Conservation (phyloP, 2,113 vertebrate species). For the Lepus americanus region DNA sequence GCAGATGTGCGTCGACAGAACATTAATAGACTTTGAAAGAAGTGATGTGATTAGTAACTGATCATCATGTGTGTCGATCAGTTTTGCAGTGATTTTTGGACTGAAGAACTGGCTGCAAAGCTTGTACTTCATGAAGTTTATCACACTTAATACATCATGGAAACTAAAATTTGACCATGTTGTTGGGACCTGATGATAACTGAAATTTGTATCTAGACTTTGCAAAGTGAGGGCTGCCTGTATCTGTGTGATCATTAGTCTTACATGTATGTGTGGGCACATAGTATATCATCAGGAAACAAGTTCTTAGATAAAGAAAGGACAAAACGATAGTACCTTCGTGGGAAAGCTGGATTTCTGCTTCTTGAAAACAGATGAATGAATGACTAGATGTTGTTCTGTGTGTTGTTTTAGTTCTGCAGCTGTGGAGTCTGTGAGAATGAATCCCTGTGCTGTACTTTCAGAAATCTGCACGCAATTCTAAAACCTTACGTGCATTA, state of each 20-base stretch:
- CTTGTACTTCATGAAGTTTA: background rate
- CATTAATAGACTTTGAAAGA: background rate
- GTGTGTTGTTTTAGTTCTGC: conserved; percentile 57
- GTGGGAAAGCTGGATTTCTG: conserved; percentile 34
- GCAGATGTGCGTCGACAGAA: background rate
- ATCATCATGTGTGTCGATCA: conserved; percentile 24
- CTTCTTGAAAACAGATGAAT: background rate
- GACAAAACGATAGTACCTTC: background rate
- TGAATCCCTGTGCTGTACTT: conserved; percentile 26
- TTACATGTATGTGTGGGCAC: background rate
- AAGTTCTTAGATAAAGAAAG: conserved; percentile 22
- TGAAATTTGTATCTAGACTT: background rate
- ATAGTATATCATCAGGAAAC: background rate
- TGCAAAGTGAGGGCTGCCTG: background rate
- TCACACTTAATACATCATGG: background rate
- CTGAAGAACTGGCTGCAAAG: background rate
- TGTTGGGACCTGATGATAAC: background rate
- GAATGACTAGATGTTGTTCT: conserved; percentile 14
- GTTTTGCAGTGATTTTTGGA: background rate
- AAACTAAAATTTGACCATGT: conserved; percentile 46
- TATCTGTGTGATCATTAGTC: background rate
- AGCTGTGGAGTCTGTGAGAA: background rate
- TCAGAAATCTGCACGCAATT: conserved; percentile 15
- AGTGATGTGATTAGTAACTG: background rate
- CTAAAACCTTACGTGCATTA: conserved; percentile 51